These are phyloP conservation scores for Grus americana DNA, from an alignment of 2,113 vertebrate species.

Conservation along the genomic window DNA sequence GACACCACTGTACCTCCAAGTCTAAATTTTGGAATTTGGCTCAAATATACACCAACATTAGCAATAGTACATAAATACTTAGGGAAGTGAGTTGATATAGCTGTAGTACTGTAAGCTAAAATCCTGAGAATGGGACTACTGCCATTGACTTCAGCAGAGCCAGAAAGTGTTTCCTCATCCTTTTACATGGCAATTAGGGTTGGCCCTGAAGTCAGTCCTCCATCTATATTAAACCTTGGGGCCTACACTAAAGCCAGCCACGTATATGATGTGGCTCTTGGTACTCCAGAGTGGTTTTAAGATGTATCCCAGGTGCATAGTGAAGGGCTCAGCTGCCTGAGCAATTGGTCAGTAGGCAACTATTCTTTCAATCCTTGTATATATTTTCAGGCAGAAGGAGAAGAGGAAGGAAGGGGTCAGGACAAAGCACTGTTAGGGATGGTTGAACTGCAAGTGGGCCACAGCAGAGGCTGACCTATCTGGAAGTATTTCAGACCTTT, in stretches of 20 bases:
- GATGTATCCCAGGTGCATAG: background rate
- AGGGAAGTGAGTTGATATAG: background rate
- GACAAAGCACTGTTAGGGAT: background rate
- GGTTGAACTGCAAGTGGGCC: background rate
- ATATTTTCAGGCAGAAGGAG: background rate
- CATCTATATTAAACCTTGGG: background rate
- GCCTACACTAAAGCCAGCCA: background rate
- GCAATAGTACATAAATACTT: background rate
- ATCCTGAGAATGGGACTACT: constrained; percentile 1
- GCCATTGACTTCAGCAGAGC: background rate
- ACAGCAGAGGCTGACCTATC: background rate
- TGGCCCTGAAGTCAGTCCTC: background rate
- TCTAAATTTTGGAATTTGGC: background rate
- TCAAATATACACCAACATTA: background rate
- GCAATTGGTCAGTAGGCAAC: background rate
- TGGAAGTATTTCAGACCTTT: background rate
- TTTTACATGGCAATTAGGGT: background rate
- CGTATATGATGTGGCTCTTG: background rate
- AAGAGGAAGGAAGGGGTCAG: background rate
- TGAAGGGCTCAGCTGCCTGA: background rate
- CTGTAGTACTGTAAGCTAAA: background rate
- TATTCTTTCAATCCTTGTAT: accelerated
- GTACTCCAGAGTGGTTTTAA: background rate
- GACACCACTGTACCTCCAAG: background rate
- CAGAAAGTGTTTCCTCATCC: constrained; percentile 13